Base-by-base conservation (phyloP, 2,113 vertebrate species). In the Thinocorus orbignyianus region DNA sequence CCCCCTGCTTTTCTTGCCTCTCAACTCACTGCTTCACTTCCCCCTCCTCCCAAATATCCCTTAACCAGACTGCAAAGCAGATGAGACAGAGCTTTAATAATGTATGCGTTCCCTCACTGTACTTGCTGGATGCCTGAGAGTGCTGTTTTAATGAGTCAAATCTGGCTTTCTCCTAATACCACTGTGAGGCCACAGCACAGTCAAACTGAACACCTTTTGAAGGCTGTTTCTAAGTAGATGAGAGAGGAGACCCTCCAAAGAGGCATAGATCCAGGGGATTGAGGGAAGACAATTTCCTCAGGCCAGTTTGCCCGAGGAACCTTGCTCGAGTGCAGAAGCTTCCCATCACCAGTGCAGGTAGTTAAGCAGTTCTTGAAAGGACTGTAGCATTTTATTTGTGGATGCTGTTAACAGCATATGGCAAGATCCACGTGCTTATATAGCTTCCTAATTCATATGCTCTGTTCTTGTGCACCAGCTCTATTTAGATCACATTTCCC, bases 11-110 rank as follows among this genome's bases (percentile, higher is more conserved):
- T 93, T 76, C 66, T 51, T 74, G 55, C 48, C 76, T 83, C 65
- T 48, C 28, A 35, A 71, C 68, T 83, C 60, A 39, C 51, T 66
- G 39, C 33, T 84, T 90, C 23, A 7, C 65, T 77, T 60, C 42
- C 25, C 71, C n/a, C 48, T 57, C 42, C 81, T 60, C 46, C 31
- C 51, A 83, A 70, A 87, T 42, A 62, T 42, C 58, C 46, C 72
- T 26, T 18, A 83, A 77, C 20, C 17, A 74, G 85, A 42, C 76
- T 52, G 60, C 72, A 88, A 77, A 65, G 25, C 35, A 90, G 74
- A 82, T 70, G 74, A 93, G 69, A 58, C 13, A 44, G 73, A 70
- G 69, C 51, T 95, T 94, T 86, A 94, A 88, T 93, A 92, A 88
- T 84, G 64, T 22, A 71, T 86, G 10, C 4, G 25, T 44, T 70